Evolutionary conservation across 2,888 invertebrate genomes (phyloP).

Genomic region (Macropis europaea): DNA sequence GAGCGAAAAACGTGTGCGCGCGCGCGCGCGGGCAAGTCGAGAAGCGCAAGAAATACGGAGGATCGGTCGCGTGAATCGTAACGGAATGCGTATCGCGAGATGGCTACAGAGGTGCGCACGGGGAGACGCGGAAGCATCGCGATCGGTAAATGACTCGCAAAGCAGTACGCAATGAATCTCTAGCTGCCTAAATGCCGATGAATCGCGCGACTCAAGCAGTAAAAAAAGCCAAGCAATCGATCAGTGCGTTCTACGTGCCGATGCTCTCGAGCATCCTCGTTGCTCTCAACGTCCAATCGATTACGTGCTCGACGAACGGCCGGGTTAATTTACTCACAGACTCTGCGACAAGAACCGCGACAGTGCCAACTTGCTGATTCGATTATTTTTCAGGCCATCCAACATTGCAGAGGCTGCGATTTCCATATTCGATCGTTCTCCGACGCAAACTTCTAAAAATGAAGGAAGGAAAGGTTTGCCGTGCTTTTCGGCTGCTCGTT

Average conservation of each 20-base stretch:
- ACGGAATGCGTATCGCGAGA: too few species aligned
- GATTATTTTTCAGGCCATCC: conserved; percentile 88
- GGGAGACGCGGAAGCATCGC: too few species aligned
- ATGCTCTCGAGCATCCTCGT: conserved; percentile 53
- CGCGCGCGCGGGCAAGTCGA: too few species aligned
- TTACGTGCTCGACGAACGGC: conserved; percentile 56
- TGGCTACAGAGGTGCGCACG: too few species aligned
- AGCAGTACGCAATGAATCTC: neutral
- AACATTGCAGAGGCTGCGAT: conserved; percentile 85
- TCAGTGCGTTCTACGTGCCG: conserved; percentile 52
- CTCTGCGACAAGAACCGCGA: conserved; percentile 89
- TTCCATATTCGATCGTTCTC: conserved; percentile 81
- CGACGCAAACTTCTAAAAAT: conserved; percentile 13
- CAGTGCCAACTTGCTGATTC: conserved; percentile 87
- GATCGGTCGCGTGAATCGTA: too few species aligned
- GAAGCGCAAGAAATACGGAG: too few species aligned
- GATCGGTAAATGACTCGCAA: too few species aligned
- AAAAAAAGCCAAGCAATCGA: conserved; percentile 48
- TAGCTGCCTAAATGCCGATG: conserved; percentile 24
- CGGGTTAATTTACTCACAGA: conserved; percentile 84
- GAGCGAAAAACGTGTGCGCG: too few species aligned
- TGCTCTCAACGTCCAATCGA: conserved; percentile 51
- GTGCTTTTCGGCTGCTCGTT: conserved; percentile 1
- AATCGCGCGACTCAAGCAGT: conserved; percentile 37
- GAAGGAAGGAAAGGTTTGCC: conserved; percentile 1